A percentile compares a stretch with the other conserved stretches of the same genome.
Conservation (phyloP, 2,888 invertebrate species). For the Orthosia gothica region DNA sequence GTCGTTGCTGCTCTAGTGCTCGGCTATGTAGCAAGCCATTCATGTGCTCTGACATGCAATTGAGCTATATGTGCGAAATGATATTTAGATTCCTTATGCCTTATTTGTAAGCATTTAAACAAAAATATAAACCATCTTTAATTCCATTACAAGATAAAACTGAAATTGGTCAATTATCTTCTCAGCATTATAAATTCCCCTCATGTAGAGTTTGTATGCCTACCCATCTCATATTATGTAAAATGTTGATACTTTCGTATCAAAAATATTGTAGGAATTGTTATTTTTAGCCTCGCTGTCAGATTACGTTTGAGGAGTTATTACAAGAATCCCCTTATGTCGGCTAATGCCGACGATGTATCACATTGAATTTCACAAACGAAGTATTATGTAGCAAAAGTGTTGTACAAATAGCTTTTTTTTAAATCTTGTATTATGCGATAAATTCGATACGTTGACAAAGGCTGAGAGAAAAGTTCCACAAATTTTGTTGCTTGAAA, state of each 20-base stretch:
- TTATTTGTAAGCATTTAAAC: no score
- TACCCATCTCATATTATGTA: no score
- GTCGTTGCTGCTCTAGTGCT: no score
- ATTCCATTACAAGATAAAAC: no score
- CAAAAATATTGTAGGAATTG: background rate
- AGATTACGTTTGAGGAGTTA: conserved; percentile 15
- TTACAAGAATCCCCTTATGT: conserved; percentile 13
- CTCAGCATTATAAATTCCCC: background rate
- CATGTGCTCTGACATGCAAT: no score
- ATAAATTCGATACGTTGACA: conserved; percentile 44
- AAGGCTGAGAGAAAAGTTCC: conserved; percentile 29
- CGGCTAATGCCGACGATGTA: conserved; percentile 37
- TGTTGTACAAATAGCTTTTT: conserved; percentile 27
- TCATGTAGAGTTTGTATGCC: background rate
- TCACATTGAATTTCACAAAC: conserved; percentile 51
- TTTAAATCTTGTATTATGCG: conserved; percentile 23
- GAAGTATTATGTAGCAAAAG: conserved; percentile 35
- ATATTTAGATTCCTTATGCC: no score
- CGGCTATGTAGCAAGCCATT: no score
- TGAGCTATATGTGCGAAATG: no score
- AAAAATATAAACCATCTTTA: no score
- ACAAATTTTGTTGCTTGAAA: conserved; percentile 12
- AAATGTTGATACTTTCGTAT: background rate
- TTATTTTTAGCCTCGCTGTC: conserved; percentile 1
- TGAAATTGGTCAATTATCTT: background rate